Evolutionary conservation across 2,888 invertebrate genomes (phyloP).

Genomic region (Cosmia pyralina): DNA sequence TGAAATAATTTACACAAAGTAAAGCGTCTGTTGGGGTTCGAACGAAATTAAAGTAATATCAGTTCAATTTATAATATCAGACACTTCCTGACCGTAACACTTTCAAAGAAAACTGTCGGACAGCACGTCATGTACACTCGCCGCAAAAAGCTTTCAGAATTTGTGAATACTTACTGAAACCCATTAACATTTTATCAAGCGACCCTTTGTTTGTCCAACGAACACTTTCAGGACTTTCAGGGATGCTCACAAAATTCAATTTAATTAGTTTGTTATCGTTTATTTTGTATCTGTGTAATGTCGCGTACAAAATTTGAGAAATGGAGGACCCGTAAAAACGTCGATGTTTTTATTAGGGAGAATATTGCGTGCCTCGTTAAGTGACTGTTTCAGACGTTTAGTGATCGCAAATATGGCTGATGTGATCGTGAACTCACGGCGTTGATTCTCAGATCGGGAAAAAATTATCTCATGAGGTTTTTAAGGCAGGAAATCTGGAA

Average conservation of each 20-base stretch:
- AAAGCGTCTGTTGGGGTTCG: no score
- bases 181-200: constrained; percentile 39
- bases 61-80: neutral
- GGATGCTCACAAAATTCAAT: constrained; percentile 24
- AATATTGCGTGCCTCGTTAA: constrained; percentile 11
- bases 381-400: neutral
- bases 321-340: neutral
- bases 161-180: constrained; percentile 29
- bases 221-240: constrained; percentile 22
- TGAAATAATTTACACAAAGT: no score
- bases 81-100: neutral
- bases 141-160: constrained; percentile 39
- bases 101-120: constrained; percentile 24
- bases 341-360: constrained; percentile 2
- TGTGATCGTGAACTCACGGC: neutral
- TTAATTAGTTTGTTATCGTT: constrained; percentile 36
- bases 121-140: neutral
- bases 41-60: neutral
- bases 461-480: neutral
- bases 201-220: constrained; percentile 34
- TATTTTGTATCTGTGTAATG: constrained; percentile 27
- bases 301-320: constrained; percentile 5
- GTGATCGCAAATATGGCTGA: neutral
- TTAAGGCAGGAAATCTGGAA: no score
- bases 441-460: neutral